A percentile compares a stretch with the other conserved stretches of the same genome.
Conservation (phyloP, 2,113 vertebrate genomes). For the Crypturellus undulatus region DNA sequence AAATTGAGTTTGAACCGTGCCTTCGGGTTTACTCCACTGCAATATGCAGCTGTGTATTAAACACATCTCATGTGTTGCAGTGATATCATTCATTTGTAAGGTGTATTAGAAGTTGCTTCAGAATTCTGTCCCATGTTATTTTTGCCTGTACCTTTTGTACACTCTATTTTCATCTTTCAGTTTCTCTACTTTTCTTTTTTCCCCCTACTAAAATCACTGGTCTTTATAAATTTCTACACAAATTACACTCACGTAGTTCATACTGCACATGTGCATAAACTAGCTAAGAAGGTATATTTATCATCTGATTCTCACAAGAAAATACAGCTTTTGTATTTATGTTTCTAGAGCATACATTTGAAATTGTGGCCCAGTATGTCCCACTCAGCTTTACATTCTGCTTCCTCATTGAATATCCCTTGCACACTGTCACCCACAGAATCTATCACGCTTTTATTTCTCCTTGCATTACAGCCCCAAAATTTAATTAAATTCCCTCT, state of each 20-base stretch:
- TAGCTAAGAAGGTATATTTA: neutral
- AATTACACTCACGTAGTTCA: neutral
- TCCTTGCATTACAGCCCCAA: neutral
- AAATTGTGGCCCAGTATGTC: neutral
- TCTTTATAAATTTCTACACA: neutral
- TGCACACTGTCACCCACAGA: neutral
- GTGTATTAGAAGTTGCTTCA: neutral
- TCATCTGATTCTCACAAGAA: neutral
- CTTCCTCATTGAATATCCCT: neutral
- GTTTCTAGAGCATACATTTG: neutral
- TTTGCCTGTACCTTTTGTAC: neutral
- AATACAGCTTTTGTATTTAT: neutral
- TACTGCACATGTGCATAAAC: neutral
- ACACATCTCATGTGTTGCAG: neutral
- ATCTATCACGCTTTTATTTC: neutral
- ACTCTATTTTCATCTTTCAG: neutral
- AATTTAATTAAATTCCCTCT: conserved; percentile 27
- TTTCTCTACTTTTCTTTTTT: neutral
- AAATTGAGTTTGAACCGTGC: neutral
- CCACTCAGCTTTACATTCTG: accelerated
- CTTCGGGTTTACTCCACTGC: neutral
- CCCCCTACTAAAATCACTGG: neutral
- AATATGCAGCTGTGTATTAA: neutral
- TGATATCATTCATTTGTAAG: neutral
- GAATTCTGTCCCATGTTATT: neutral